These are phyloP conservation scores for Meganola albula DNA, from an alignment of 2,888 invertebrate species.

Conservation along the genomic window DNA sequence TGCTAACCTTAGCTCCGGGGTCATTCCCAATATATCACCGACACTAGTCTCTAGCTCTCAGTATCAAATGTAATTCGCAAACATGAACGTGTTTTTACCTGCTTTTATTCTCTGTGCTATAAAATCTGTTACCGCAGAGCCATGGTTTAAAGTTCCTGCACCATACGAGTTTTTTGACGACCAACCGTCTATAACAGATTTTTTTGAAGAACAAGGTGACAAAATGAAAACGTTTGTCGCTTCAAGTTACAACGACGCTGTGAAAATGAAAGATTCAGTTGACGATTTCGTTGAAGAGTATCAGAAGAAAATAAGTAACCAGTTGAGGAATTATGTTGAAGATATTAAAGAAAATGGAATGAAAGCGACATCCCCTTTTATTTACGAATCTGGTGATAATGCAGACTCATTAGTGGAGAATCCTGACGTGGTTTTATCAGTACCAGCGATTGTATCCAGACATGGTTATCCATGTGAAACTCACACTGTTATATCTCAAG, in stretches of 20 bases:
- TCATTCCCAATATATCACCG: conserved; percentile 32
- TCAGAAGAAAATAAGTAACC: conserved; percentile 41
- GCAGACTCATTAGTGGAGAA: conserved; percentile 36
- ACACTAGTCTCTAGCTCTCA: conserved; percentile 21
- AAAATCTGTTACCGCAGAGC: conserved; percentile 15
- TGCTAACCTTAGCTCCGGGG: conserved; percentile 37
- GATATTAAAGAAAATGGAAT: conserved; percentile 41
- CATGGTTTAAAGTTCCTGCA: conserved; percentile 26
- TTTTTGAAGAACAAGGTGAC: conserved; percentile 31
- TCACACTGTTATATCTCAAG: conserved; percentile 86
- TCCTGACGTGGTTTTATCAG: conserved; percentile 51
- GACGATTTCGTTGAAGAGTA: conserved; percentile 48
- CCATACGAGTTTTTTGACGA: conserved; percentile 23
- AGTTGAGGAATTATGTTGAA: conserved; percentile 47
- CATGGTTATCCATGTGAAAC: conserved; percentile 84
- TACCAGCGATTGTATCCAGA: conserved; percentile 56
- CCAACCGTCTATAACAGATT: conserved; percentile 19
- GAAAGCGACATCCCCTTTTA: conserved; percentile 41
- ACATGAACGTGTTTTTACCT: conserved; percentile 27
- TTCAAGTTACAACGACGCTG: conserved; percentile 29
- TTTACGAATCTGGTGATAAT: conserved; percentile 38
- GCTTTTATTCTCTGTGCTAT: conserved; percentile 16
- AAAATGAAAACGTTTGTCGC: conserved; percentile 40
- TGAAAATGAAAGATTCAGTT: conserved; percentile 42
- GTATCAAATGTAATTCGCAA: conserved; percentile 18